Evolutionary conservation across 2,888 invertebrate species (phyloP).

Genomic region (Thereva unica): DNA sequence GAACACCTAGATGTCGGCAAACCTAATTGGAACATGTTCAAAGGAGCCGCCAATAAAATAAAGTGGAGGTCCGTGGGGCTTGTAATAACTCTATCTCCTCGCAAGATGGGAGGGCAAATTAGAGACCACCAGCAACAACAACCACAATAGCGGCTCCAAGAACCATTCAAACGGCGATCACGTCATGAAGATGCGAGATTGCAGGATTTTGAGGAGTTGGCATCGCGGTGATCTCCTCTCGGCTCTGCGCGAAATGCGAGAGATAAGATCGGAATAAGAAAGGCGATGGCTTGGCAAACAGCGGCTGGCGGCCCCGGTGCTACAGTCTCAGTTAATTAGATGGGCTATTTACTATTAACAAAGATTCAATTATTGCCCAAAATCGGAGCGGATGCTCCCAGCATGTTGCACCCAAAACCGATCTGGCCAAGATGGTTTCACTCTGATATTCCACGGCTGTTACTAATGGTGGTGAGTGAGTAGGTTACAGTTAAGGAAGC

Average conservation of each 20-base stretch:
- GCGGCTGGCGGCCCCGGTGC: slow-evolving; percentile 1
- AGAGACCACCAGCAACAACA: slow-evolving; percentile 17
- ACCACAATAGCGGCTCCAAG: slow-evolving; percentile 4
- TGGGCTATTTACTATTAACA: too few species aligned
- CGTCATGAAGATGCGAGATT: too few species aligned
- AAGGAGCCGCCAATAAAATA: slow-evolving; percentile 48
- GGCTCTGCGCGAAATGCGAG: slow-evolving; percentile 19
- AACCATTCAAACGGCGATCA: too few species aligned
- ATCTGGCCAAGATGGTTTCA: too few species aligned
- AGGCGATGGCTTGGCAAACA: slow-evolving; percentile 4
- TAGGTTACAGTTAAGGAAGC: too few species aligned
- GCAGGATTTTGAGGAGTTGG: too few species aligned
- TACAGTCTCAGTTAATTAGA: not conserved
- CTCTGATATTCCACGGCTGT: too few species aligned
- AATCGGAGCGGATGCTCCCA: too few species aligned
- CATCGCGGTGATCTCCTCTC: slow-evolving; percentile 1
- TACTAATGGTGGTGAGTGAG: too few species aligned
- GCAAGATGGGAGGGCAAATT: slow-evolving; percentile 42
- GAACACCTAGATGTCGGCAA: slow-evolving; percentile 43
- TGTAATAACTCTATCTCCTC: slow-evolving; percentile 47
- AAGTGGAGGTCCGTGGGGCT: slow-evolving; percentile 46
- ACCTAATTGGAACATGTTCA: slow-evolving; percentile 49
- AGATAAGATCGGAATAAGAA: slow-evolving; percentile 21
- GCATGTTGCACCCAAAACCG: too few species aligned
- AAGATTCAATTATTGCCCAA: too few species aligned